Percentiles rank a stretch among this genome's conserved stretches.
Evolutionary conservation across 2,797 vertebrate species (phyloP).

Genomic region (Myiothlypis chrysogaster): DNA sequence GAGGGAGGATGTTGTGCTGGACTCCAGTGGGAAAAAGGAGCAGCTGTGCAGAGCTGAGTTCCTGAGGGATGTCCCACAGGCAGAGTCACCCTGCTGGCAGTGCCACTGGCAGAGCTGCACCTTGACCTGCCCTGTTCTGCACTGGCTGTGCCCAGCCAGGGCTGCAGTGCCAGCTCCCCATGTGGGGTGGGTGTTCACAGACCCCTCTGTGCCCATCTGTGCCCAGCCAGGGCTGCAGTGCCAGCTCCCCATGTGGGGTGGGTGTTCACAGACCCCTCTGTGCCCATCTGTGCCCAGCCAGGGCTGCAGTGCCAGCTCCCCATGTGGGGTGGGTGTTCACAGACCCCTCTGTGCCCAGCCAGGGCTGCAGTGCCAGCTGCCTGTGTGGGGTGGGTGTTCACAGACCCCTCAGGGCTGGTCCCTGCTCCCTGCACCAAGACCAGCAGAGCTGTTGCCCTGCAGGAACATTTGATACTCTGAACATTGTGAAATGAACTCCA

Average conservation of each 20-base stretch:
- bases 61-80: accelerated
- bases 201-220: too few species aligned
- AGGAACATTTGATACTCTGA: background rate
- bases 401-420: background rate
- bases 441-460: background rate
- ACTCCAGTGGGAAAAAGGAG: background rate
- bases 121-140: background rate
- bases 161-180: background rate
- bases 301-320: too few species aligned
- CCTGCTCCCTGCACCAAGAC: background rate
- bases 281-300: too few species aligned
- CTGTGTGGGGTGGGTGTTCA: accelerated
- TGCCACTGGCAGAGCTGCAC: background rate
- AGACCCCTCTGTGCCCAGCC: background rate
- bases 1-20: background rate
- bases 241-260: accelerated
- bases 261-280: background rate
- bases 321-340: too few species aligned
- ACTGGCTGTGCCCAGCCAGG: background rate
- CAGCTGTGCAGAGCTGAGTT: background rate
- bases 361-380: too few species aligned
- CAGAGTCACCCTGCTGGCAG: background rate
- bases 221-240: background rate
- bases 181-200: too few species aligned
- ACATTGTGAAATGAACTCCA: background rate